Base-by-base conservation (phyloP, 2,113 vertebrate species). In the Rhynchomys soricoides region DNA sequence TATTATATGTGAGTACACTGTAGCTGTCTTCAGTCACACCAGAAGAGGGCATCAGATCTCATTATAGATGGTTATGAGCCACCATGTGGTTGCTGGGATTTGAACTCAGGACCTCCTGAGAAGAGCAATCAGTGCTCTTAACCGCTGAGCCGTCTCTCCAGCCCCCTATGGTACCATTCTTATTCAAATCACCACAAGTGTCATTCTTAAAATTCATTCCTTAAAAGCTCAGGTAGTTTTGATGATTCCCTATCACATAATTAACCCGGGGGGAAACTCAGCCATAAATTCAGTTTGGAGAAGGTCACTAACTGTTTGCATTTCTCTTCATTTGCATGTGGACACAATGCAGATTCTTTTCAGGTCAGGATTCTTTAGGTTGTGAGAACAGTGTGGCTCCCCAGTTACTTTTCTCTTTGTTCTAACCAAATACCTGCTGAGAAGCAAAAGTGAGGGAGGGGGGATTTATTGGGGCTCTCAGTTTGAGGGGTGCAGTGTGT, bases 151-250 rank as follows among this genome's bases (percentile, higher is more conserved):
- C n/a, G n/a, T n/a, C n/a, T n/a, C n/a, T n/a, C n/a, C n/a, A n/a
- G n/a, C n/a, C n/a, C n/a, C n/a, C n/a, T 21, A 21, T 40, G 37
- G 17, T 0, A 3, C 68, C 68, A 17, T 73, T 73, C 17, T 19
- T 73, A 71, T 19, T n/a, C 19, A 73, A 73, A 73, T n/a, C n/a
- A 21, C 70, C 70, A 73, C n/a, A 34, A 74, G 3, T 0, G 31
- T 94, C 37, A 64, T 74, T 94, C 82, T 75, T 81, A 86, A 93
- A 95, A 40, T 22, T 52, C 59, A 12, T 75, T 37, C 40, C 57
- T 83, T 74, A 85, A 59, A 89, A 64, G 2, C n/a, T 5, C 45
- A 45, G 59, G 40, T 82, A 6, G 45, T 68, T 90, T 85, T 45
- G 26, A 92, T 85, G 55, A 3, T 68, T 17, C 90, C 52, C 34